These are phyloP conservation scores for Aramus guarauna DNA, from an alignment of 2,113 vertebrate genomes.

Conservation along the genomic window DNA sequence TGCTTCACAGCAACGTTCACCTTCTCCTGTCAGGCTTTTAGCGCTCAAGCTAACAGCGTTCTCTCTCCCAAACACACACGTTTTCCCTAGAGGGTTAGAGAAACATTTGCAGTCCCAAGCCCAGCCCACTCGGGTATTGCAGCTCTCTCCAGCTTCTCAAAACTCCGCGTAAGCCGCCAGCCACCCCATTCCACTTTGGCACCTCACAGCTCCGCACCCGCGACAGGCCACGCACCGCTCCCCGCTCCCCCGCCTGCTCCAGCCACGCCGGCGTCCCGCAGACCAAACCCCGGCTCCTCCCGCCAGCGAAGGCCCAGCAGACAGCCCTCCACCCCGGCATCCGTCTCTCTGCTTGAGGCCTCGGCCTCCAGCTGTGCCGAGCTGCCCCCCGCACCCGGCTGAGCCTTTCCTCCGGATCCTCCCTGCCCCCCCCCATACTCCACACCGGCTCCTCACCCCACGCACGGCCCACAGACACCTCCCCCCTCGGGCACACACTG, in stretches of 20 bases:
- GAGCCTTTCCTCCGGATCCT: neutral
- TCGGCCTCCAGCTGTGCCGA: neutral
- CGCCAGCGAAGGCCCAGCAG: neutral
- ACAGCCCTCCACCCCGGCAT: neutral
- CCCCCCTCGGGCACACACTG: neutral
- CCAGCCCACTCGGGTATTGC: neutral
- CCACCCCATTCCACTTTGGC: neutral
- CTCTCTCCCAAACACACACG: no score
- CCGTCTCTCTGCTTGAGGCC: neutral
- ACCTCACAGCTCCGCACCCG: neutral
- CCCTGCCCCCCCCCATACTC: no score
- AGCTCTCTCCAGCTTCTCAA: neutral
- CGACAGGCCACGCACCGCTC: fast-evolving
- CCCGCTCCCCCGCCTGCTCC: neutral
- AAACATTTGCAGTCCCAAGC: neutral
- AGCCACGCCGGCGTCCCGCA: neutral
- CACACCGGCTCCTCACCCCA: neutral
- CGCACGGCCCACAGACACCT: neutral
- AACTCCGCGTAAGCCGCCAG: neutral
- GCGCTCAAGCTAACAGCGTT: fast-evolving
- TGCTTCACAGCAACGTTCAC: fast-evolving
- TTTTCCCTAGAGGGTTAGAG: neutral
- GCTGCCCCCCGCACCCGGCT: fast-evolving
- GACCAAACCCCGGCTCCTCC: neutral
- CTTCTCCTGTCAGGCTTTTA: fast-evolving